These are phyloP conservation scores for Gymnoscopelus microlampas DNA, from an alignment of 2,797 vertebrate species.

Conservation along the genomic window DNA sequence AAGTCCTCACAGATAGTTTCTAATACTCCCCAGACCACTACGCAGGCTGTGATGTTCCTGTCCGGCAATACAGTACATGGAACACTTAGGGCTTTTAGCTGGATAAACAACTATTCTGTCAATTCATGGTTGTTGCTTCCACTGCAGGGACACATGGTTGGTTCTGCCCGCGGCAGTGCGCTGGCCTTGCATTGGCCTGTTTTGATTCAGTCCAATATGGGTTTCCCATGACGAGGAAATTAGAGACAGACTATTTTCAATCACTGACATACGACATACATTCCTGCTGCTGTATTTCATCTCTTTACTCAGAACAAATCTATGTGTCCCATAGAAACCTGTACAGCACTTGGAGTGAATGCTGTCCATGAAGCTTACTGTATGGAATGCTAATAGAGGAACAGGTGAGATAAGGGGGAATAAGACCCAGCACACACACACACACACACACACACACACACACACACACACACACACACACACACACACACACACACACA, in stretches of 20 bases:
- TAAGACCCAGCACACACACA: neutral
- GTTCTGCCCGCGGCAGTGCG: constrained; percentile 7
- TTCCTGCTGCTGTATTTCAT: too few relatives aligned
- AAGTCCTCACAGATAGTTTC: constrained; percentile 33
- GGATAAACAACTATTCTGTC: constrained; percentile 46
- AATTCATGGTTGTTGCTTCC: constrained; percentile 37
- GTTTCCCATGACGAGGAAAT: neutral
- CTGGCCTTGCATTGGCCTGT: neutral
- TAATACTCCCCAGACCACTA: too few relatives aligned
- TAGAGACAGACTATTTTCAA: neutral
- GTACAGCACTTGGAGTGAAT: too few relatives aligned
- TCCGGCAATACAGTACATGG: too few relatives aligned
- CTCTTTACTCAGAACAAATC: neutral
- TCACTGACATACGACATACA: neutral
- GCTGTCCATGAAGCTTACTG: too few relatives aligned
- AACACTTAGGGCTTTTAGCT: constrained; percentile 43
- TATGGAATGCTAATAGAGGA: too few relatives aligned
- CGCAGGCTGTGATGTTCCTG: too few relatives aligned
- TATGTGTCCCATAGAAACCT: neutral
- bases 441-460: neutral
- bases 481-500: neutral
- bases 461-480: neutral
- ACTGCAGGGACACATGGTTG: constrained; percentile 39
- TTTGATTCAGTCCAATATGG: too few relatives aligned
- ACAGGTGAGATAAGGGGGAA: too few relatives aligned